Percentiles rank a stretch among this genome's conserved stretches.
Evolutionary conservation across 2,797 vertebrate genomes (phyloP).

Genomic region (Poeciliopsis paucimaculata): DNA sequence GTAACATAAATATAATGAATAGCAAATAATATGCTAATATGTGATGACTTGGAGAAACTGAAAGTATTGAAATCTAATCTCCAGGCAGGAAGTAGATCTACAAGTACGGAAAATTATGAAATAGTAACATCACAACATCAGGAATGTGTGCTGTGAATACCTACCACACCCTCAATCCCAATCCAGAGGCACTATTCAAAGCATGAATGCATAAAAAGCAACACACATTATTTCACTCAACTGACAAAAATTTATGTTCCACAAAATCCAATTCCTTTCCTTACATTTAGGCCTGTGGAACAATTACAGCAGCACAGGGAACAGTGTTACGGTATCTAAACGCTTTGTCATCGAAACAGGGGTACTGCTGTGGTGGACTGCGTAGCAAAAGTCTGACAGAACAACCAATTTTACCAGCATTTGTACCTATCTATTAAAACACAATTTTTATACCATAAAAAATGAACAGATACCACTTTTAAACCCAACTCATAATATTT

Average conservation of each 20-base stretch:
- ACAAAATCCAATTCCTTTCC: background rate
- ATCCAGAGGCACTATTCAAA: background rate
- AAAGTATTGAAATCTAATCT: background rate
- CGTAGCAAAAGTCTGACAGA: no score
- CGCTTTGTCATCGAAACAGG: no score
- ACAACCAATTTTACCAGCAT: no score
- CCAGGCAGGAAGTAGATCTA: background rate
- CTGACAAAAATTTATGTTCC: background rate
- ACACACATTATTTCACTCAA: background rate
- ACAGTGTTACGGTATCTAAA: no score
- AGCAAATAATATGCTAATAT: background rate
- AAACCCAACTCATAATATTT: no score
- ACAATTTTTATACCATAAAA: no score
- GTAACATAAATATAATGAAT: no score
- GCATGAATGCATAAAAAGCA: background rate
- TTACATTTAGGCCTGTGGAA: background rate
- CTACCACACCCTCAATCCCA: background rate
- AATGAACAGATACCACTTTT: no score
- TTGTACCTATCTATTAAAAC: no score
- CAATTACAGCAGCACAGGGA: background rate
- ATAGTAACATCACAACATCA: background rate
- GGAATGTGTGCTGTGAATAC: background rate
- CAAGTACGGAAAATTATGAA: background rate
- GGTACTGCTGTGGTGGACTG: no score
- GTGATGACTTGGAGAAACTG: background rate